phyloP scores from a whole-genome alignment of 2,113 vertebrate species.

The Otocyon megalotis region DNA sequence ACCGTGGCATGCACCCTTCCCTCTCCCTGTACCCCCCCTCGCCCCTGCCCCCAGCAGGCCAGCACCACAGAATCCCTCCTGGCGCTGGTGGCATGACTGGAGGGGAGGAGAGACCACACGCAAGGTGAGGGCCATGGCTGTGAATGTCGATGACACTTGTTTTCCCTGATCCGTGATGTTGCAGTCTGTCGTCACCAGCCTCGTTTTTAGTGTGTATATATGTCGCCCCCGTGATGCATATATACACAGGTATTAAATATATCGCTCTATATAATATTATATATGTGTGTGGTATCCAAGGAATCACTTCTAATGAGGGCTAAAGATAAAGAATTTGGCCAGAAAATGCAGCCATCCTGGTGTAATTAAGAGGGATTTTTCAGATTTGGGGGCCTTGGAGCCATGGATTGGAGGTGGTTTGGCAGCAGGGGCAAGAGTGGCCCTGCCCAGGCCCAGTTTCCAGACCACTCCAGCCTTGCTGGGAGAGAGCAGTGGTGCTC shows the following conservation, averaged over 20 bases:
- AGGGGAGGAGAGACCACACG: slow-evolving; percentile 48
- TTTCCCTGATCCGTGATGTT: slow-evolving; percentile 87
- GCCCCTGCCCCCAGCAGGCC: slow-evolving; percentile 29
- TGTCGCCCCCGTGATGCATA: slow-evolving; percentile 89
- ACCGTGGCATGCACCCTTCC: slow-evolving; percentile 63
- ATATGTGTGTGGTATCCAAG: slow-evolving; percentile 90
- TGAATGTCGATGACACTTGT: slow-evolving; percentile 78
- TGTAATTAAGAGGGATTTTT: slow-evolving; percentile 40
- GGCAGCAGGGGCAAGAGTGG: background rate
- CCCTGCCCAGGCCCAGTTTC: background rate
- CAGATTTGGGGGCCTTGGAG: background rate
- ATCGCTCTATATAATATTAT: slow-evolving; percentile 92
- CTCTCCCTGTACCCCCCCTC: background rate
- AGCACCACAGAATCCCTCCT: background rate
- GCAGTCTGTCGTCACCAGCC: slow-evolving; percentile 90
- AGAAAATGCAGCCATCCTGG: slow-evolving; percentile 85
- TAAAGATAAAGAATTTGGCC: slow-evolving; percentile 87
- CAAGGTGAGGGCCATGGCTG: slow-evolving; percentile 48
- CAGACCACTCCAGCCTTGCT: background rate
- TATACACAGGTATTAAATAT: slow-evolving; percentile 93
- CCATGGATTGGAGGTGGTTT: background rate
- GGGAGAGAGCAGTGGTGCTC: background rate
- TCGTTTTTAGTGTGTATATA: slow-evolving; percentile 91
- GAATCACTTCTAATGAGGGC: slow-evolving; percentile 85
- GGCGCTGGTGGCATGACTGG: slow-evolving; percentile 27